Evolutionary conservation across 2,113 vertebrate species (phyloP).

Genomic region (Malurus alboscapulatus): DNA sequence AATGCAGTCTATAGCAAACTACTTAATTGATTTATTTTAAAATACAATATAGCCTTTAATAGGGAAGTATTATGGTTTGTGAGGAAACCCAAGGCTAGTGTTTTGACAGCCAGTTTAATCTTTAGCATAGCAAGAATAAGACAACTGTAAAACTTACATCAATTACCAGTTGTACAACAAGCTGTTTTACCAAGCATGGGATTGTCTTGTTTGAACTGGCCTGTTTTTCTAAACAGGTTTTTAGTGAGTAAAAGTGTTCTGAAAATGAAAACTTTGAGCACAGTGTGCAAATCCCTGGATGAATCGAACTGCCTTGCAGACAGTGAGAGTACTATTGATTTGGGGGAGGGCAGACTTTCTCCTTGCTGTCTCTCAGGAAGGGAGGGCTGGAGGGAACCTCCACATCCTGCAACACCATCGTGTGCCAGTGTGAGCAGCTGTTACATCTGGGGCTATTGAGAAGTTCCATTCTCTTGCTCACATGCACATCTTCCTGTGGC

Average conservation of each 20-base stretch:
- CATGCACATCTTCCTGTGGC: rapidly evolving
- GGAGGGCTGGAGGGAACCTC: not conserved
- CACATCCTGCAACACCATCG: not conserved
- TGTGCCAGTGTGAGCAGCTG: not conserved
- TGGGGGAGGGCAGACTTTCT: not conserved
- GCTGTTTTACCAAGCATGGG: not conserved
- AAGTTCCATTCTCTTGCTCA: not conserved
- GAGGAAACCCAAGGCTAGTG: not conserved
- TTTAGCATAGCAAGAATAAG: not conserved
- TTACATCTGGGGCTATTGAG: not conserved
- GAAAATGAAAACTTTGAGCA: not conserved
- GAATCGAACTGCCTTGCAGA: not conserved
- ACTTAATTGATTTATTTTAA: not conserved
- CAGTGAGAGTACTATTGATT: rapidly evolving
- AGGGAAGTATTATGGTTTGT: not conserved
- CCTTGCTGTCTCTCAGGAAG: not conserved
- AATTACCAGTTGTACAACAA: not conserved
- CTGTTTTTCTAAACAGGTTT: not conserved
- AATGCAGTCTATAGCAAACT: not conserved
- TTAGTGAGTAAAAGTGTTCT: not conserved
- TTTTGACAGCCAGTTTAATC: not conserved
- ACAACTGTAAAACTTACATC: not conserved
- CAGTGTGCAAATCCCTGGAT: not conserved
- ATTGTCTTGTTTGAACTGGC: not conserved
- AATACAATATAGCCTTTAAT: not conserved